phyloP scores from a whole-genome alignment of 2,113 vertebrate species.

The Furnarius figulus region DNA sequence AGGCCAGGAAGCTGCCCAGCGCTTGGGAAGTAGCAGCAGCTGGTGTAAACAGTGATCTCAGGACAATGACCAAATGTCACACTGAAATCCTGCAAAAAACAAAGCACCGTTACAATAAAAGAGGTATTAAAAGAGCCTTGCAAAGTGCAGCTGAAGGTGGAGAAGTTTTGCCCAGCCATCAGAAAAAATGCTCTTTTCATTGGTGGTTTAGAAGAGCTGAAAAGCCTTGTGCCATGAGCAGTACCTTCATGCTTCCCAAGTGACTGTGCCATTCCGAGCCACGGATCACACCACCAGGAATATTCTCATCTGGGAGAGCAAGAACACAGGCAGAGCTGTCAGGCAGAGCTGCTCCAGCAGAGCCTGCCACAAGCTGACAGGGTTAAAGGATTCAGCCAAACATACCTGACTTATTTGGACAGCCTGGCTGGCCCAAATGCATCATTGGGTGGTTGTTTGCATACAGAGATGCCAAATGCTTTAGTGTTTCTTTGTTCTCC shows the following conservation, averaged over 20 bases:
- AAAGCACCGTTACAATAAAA: neutral
- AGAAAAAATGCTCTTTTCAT: neutral
- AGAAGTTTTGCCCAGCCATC: neutral
- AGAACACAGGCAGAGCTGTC: neutral
- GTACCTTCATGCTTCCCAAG: constrained; percentile 97
- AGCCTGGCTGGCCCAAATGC: constrained; percentile 88
- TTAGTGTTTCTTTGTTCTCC: constrained; percentile 91
- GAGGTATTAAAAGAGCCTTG: neutral
- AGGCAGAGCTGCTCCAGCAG: neutral
- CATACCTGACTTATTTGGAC: constrained; percentile 89
- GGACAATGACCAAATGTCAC: constrained; percentile 92
- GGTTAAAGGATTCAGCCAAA: neutral
- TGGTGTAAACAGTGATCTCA: constrained; percentile 94
- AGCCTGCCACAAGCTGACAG: neutral
- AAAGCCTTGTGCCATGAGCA: neutral
- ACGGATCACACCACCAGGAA: constrained; percentile 88
- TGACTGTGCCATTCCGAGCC: constrained; percentile 94
- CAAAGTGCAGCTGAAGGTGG: neutral
- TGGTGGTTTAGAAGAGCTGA: neutral
- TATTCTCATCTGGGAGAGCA: constrained; percentile 75
- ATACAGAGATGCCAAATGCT: constrained; percentile 91
- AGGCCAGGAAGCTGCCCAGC: constrained; percentile 84
- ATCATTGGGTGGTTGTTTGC: constrained; percentile 92
- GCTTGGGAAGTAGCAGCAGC: constrained; percentile 91
- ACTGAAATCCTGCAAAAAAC: constrained; percentile 87